Evolutionary conservation across 2,888 invertebrate genomes (phyloP).

Genomic region (Zelleria hepariella): DNA sequence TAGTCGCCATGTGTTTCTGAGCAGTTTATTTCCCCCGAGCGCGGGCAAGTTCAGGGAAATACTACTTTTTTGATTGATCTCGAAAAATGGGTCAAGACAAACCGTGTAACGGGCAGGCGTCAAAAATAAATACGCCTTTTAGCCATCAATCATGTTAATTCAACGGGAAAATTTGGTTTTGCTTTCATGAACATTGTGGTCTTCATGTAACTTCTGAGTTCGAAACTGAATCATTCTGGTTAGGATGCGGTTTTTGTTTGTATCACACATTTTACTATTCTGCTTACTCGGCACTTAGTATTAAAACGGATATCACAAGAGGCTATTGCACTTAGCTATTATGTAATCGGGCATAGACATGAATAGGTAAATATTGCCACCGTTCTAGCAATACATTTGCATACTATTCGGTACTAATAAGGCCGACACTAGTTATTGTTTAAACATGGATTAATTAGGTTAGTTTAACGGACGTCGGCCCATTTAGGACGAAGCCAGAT

Average conservation of each 20-base stretch:
- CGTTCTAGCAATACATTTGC: background rate
- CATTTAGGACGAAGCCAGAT: conserved; percentile 22
- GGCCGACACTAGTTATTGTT: background rate
- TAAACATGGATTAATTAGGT: background rate
- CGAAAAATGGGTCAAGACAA: background rate
- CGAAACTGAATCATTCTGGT: background rate
- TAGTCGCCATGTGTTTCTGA: conserved; percentile 23
- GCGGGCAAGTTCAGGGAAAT: conserved; percentile 64
- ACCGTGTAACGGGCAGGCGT: background rate
- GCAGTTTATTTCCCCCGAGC: conserved; percentile 22
- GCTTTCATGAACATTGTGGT: background rate
- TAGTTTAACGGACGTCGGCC: conserved; percentile 4
- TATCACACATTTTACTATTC: background rate
- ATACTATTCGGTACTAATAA: background rate
- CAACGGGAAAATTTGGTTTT: background rate
- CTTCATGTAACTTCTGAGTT: background rate
- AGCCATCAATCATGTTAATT: background rate
- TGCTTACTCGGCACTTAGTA: background rate
- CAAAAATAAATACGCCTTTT: background rate
- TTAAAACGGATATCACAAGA: background rate
- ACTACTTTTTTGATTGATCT: background rate
- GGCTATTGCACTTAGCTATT: background rate
- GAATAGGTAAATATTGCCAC: background rate
- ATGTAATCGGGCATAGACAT: background rate
- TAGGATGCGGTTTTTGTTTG: too few species aligned